Evolutionary conservation across 2,113 vertebrate genomes (phyloP), one percentile per base, ranked within the genome.

Genomic region (Eptesicus fuscus): DNA sequence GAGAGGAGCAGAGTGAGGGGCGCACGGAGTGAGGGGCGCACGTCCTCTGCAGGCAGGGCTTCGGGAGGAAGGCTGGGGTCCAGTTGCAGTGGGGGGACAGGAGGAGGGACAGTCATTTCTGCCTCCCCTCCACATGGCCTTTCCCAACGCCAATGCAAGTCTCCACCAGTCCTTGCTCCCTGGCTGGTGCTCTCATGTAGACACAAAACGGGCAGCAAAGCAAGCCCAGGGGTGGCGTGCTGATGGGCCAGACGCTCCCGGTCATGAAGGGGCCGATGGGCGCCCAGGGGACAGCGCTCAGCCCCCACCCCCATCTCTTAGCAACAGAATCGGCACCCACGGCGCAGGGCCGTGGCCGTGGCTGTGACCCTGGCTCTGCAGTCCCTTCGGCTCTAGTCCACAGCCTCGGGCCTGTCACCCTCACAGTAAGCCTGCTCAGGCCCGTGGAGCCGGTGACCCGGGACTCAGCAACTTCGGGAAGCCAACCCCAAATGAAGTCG

Each of bases 171-270:
- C 51, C 35, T 18, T 35, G 20, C 35, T 11, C 4, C 23, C 10
- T 65, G 22, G 59, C 49, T 18, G 8, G 6, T 9, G 17, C 71
- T 56, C 74, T 30, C 17, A 18, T 4, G 56, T 25, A 53, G 10
- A 42, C 18, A 44, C 35, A 25, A 6, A 32, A 40, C 11, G 10
- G 37, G 56, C 25, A 63, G 53, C 30, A 73, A 13, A 32, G 49
- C 23, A 20, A 14, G 16, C 25, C 78, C 0, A 0, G 1, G 13
- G 23, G 23, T 0, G 8, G 22, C 2, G 1, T 16, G 40, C 7
- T 4, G 37, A 51, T 1, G 9, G 40, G 9, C 14, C 47, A 53
- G 13, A 22, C 16, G 8, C 13, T n/a, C 49, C 14, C 8, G 14
- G 53, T 22, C 51, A 53, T 0, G 23, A 44, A 18, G 13, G 18